These are phyloP conservation scores for Poeciliopsis infans DNA, from an alignment of 2,797 vertebrate genomes.

Conservation along the genomic window DNA sequence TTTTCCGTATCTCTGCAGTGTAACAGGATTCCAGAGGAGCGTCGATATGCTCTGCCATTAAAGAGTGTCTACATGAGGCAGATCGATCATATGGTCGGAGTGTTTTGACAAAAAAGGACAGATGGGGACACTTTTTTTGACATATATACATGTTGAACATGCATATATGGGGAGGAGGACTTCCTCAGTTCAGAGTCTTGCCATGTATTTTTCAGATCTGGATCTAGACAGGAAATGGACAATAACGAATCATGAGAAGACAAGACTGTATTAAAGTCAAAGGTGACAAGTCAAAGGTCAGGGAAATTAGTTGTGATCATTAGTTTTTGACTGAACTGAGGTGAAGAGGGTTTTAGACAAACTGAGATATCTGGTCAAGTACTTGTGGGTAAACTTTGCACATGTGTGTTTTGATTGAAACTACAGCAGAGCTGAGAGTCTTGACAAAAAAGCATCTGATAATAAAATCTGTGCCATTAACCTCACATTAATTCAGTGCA, in stretches of 20 bases:
- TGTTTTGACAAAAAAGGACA: slow-evolving; percentile 80
- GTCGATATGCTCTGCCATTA: slow-evolving; percentile 89
- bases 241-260: slow-evolving; percentile 43
- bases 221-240: slow-evolving; percentile 25
- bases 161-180: slow-evolving; percentile 11
- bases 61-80: slow-evolving; percentile 99
- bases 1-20: slow-evolving; percentile 81
- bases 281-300: slow-evolving; percentile 9
- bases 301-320: slow-evolving; percentile 9
- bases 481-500: slow-evolving; percentile 39
- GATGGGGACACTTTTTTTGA: slow-evolving; percentile 15
- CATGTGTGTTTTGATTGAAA: slow-evolving; percentile 17
- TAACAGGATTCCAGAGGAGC: slow-evolving; percentile 91
- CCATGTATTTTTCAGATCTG: slow-evolving; percentile 34
- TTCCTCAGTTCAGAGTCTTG: slow-evolving; percentile 7
- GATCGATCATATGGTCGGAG: slow-evolving; percentile 98
- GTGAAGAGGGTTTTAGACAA: slow-evolving; percentile 42
- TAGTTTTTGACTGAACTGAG: slow-evolving; percentile 22
- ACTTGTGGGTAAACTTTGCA: slow-evolving; percentile 9
- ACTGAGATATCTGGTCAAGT: not conserved
- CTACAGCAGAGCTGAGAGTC: slow-evolving; percentile 60
- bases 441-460: slow-evolving; percentile 20
- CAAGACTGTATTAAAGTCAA: slow-evolving; percentile 30
- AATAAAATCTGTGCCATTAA: slow-evolving; percentile 66
- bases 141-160: too few relatives aligned